Evolutionary conservation across 1,140 invertebrate species (phyloP), one percentile per base, ranked within the genome.

Genomic region (Atta cephalotes): DNA sequence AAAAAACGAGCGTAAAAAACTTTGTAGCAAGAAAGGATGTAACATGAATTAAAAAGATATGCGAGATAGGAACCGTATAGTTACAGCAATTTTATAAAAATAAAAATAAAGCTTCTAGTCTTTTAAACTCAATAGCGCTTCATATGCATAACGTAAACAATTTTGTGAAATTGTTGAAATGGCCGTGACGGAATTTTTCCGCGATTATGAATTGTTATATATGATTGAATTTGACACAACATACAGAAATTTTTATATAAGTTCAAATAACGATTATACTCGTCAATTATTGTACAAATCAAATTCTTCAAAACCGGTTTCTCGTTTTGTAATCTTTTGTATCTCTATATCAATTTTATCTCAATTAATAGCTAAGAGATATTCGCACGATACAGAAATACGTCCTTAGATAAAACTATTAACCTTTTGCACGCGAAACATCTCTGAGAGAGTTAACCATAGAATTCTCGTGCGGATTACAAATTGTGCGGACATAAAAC

Each of bases 301-400:
- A 60, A 76, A 77, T 56, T 60, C 7, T 7, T 56, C 14, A 77
- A 77, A 77, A 77, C 39, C 49, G 18, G 12, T 58, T 18, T 66
- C 9, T 45, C 39, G 39, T 45, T 45, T 45, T 45, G 39, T 45
- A 45, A 10, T 10, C 9, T 45, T 45, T 45, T 12, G 39, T 10
- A 9, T 45, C 39, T 12, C 39, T 45, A 45, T 45, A 45, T 10
- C 2, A 45, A 45, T 45, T 45, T 45, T 10, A 45, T 45, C 39
- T 45, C n/a, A 70, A 70, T n/a, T 68, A 16, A 49, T 14, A 70
- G 9, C n/a, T 45, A 68, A 45, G 3, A 5, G 21, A 21, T 49
- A 70, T 45, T 66, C 28, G 3, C 18, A 9, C 0, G 25, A 28
- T 14, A 66, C 21, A 68, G 21, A 28, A 71, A 71, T 35, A 51